phyloP scores from a whole-genome alignment of 2,888 invertebrate genomes.

The Neuroscelio doddi region DNA sequence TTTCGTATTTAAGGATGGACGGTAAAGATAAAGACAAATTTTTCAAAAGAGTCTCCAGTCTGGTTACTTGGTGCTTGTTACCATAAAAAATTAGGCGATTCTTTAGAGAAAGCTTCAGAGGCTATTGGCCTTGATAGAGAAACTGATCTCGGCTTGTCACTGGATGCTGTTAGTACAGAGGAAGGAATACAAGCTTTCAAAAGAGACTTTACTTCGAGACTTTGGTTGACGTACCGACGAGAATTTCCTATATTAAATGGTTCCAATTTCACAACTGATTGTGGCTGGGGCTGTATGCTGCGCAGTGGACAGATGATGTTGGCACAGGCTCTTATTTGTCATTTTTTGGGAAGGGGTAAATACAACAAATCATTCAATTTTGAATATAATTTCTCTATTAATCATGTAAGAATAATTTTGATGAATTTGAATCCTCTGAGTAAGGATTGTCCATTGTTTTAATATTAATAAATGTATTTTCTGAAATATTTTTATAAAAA shows the following conservation, averaged over 20 bases:
- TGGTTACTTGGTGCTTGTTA: slow-evolving; percentile 90
- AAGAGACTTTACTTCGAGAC: slow-evolving; percentile 85
- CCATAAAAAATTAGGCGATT: slow-evolving; percentile 77
- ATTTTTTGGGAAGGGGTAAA: slow-evolving; percentile 86
- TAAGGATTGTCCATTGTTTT: too few species aligned
- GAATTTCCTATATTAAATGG: slow-evolving; percentile 89
- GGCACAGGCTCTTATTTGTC: slow-evolving; percentile 88
- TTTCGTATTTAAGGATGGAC: slow-evolving; percentile 77
- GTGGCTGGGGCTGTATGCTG: slow-evolving; percentile 95
- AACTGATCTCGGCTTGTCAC: slow-evolving; percentile 63
- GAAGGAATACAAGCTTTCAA: slow-evolving; percentile 87
- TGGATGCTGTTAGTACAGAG: slow-evolving; percentile 60
- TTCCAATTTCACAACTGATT: slow-evolving; percentile 89
- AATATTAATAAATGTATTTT: too few species aligned
- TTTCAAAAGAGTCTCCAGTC: slow-evolving; percentile 90
- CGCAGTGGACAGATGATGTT: slow-evolving; percentile 95
- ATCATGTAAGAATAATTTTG: too few species aligned
- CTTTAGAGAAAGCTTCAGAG: slow-evolving; percentile 63
- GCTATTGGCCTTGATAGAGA: slow-evolving; percentile 60
- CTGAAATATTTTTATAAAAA: too few species aligned
- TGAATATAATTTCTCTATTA: background rate
- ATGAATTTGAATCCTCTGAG: too few species aligned
- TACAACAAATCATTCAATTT: slow-evolving; percentile 8
- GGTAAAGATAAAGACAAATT: slow-evolving; percentile 82
- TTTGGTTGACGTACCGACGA: slow-evolving; percentile 91